Base-by-base conservation (phyloP, 2,888 invertebrate genomes). In the Stenoptilia bipunctidactyla region DNA sequence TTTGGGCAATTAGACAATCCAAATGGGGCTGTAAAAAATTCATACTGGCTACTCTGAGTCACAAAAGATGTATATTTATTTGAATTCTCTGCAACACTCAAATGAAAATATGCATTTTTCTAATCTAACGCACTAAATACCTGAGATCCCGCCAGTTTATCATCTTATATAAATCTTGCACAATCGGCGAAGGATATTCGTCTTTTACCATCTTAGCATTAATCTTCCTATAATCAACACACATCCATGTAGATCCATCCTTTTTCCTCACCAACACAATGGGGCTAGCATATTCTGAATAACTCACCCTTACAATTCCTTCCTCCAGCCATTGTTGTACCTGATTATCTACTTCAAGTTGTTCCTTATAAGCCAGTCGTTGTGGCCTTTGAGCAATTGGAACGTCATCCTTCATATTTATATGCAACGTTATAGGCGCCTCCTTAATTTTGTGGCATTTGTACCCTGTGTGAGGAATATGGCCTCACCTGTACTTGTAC, bases 41-140 rank as follows among this genome's bases (percentile, higher is more conserved):
- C 40, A 34, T 36, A 45, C 15, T 43, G 70, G 12, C 64, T 62
- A 14, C 12, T 34, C 13, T 13, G 6, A 6, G 58, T 62, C 2
- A 69, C 62, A 48, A 71, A 72, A 0, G 70, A 44, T 1, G 66
- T 67, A 40, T 64, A 67, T 46, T 61, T 61, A 37, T 48, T 30
- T 25, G 44, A 46, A 14, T 45, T 42, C 36, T 43, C 40, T 12
- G 56, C 51, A 1, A 69, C 46, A 2, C 44, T 45, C 9, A 67
- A 59, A 46, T 68, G 66, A 25, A 65, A 59, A 46, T 61, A 66
- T 15, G 56, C 60, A 46, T 61, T 59, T 41, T 53, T 53, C 12
- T 62, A 39, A 45, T 65, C 60, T 6, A 49, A 25, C 2, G 45
- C 47, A 10, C 46, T 49, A 36, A 49, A 53, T 2, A 45, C 1